Conservation (phyloP, 2,113 vertebrate species). For the Delphinapterus leucas region DNA sequence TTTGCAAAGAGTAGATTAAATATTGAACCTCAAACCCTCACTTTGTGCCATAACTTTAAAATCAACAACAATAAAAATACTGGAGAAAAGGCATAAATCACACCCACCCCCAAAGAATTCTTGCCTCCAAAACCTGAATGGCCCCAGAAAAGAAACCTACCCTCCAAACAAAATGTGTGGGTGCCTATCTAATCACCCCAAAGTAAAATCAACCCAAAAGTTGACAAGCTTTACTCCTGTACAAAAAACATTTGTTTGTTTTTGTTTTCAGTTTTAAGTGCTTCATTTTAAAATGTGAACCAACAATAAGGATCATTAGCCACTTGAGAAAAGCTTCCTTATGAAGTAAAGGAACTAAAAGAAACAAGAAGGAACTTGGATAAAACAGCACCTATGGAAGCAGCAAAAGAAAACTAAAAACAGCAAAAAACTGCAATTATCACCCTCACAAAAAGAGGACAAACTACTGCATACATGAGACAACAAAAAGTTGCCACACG, state of each 20-base stretch:
- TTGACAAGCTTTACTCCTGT: not conserved
- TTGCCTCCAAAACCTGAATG: not conserved
- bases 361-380: not conserved
- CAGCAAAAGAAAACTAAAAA: not conserved
- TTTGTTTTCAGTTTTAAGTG: not conserved
- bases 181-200: not conserved
- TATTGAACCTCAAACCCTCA: not conserved
- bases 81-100: not conserved
- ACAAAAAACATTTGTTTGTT: not conserved
- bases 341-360: not conserved
- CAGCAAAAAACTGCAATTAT: not conserved
- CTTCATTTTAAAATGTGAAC: not conserved
- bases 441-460: not conserved
- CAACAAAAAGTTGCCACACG: conserved; percentile 76
- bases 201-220: not conserved
- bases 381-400: not conserved
- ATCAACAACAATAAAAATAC: not conserved
- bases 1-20: not conserved
- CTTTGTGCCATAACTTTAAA: not conserved
- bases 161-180: not conserved
- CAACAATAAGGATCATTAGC: not conserved
- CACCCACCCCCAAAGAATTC: not conserved
- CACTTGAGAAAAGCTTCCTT: not conserved
- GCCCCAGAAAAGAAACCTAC: not conserved
- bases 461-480: not conserved